Evolutionary conservation across 2,797 vertebrate genomes (phyloP).

Genomic region (Gymnocypris eckloni): DNA sequence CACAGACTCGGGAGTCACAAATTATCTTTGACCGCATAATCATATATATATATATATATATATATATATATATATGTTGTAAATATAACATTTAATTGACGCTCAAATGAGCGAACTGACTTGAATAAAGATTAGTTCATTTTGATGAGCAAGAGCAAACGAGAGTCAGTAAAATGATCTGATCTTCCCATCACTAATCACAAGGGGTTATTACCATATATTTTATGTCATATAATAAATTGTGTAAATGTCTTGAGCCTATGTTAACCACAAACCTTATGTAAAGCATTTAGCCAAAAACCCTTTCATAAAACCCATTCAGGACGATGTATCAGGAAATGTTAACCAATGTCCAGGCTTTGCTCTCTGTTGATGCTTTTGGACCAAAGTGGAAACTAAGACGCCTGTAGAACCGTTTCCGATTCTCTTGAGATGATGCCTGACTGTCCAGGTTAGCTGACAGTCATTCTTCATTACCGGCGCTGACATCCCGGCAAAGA

Average conservation of each 20-base stretch:
- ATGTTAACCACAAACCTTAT: background rate
- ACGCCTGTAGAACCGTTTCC: background rate
- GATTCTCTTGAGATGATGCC: slow-evolving; percentile 38
- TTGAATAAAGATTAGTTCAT: background rate
- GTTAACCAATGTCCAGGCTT: background rate
- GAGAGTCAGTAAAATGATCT: background rate
- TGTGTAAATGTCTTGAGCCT: background rate
- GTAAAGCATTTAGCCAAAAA: background rate
- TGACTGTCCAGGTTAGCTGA: slow-evolving; percentile 45
- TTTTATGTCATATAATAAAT: background rate
- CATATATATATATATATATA: background rate
- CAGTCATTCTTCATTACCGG: slow-evolving; percentile 63
- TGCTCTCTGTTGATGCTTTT: background rate
- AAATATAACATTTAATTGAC: background rate
- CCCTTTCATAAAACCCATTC: background rate
- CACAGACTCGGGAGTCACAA: background rate
- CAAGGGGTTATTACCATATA: background rate
- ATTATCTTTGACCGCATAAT: background rate
- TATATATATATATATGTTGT: background rate
- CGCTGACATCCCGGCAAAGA: slow-evolving; percentile 56
- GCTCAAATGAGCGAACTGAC: background rate
- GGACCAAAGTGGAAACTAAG: background rate
- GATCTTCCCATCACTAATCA: background rate
- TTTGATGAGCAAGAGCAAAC: background rate
- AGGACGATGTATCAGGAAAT: background rate